Percentiles rank a stretch among this genome's conserved stretches.
phyloP scores from a whole-genome alignment of 2,113 vertebrate genomes.

The Clupea harengus region DNA sequence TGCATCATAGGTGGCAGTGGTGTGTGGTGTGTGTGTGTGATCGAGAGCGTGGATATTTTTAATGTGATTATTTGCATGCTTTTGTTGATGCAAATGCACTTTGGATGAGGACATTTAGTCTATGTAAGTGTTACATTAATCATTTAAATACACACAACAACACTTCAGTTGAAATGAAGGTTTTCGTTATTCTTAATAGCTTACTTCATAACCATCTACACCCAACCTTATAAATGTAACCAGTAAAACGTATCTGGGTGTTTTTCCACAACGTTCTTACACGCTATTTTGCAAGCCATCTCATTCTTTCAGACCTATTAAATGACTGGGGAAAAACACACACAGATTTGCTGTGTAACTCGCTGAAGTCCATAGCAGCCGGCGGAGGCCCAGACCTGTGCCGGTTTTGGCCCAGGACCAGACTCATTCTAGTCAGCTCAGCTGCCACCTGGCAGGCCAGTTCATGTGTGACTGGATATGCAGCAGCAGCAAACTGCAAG shows the following conservation, averaged over 20 bases:
- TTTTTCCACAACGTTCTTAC: conserved; percentile 28
- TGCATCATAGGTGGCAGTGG: background rate
- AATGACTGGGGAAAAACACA: conserved; percentile 23
- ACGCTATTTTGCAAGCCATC: conserved; percentile 16
- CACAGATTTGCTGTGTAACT: background rate
- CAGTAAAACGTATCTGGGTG: conserved; percentile 31
- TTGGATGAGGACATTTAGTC: background rate
- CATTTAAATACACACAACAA: background rate
- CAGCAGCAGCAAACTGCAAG: background rate
- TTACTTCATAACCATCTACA: conserved; percentile 17
- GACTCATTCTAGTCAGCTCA: background rate
- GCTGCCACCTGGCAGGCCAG: background rate
- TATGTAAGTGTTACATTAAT: background rate
- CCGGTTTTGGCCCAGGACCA: background rate
- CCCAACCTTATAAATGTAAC: conserved; percentile 22
- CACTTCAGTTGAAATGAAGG: background rate
- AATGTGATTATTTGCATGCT: background rate
- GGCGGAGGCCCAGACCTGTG: background rate
- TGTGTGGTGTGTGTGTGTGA: background rate
- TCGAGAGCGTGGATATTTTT: no score
- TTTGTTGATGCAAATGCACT: background rate
- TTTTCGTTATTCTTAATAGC: background rate
- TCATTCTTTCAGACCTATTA: conserved; percentile 22
- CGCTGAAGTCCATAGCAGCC: background rate
- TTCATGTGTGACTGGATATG: background rate